Conservation (phyloP, 2,113 vertebrate genomes). For the Grammatotria lemairii region DNA sequence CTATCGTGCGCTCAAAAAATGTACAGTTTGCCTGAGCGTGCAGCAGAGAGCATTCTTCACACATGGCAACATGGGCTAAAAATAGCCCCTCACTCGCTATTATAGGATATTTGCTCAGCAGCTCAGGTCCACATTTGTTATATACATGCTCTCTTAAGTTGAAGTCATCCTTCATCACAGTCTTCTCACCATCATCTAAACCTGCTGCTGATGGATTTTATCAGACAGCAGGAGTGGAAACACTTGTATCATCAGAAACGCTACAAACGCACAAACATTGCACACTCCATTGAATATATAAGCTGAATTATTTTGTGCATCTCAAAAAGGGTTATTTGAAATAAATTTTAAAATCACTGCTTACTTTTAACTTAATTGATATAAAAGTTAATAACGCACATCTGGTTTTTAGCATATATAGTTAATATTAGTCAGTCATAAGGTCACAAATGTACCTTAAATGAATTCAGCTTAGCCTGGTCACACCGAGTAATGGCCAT, state of each 20-base stretch:
- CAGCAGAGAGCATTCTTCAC: slow-evolving; percentile 5
- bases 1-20: neutral
- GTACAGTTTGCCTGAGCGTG: neutral
- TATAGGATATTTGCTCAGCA: neutral
- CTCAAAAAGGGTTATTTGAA: neutral
- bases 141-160: neutral
- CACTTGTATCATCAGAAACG: neutral
- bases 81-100: slow-evolving; percentile 36
- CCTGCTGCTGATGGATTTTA: neutral
- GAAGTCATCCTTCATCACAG: neutral
- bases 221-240: neutral
- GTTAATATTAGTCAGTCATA: neutral
- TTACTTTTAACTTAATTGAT: neutral
- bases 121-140: neutral
- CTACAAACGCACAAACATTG: neutral
- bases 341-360: rapidly evolving
- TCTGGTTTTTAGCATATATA: neutral
- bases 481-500: neutral
- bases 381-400: rapidly evolving
- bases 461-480: neutral
- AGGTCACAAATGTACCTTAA: neutral
- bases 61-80: slow-evolving; percentile 62
- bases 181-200: neutral
- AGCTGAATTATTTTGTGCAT: neutral
- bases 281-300: neutral